phyloP scores from a whole-genome alignment of 92 coral and sea anemone genomes.

The Heliopora coerulea region DNA sequence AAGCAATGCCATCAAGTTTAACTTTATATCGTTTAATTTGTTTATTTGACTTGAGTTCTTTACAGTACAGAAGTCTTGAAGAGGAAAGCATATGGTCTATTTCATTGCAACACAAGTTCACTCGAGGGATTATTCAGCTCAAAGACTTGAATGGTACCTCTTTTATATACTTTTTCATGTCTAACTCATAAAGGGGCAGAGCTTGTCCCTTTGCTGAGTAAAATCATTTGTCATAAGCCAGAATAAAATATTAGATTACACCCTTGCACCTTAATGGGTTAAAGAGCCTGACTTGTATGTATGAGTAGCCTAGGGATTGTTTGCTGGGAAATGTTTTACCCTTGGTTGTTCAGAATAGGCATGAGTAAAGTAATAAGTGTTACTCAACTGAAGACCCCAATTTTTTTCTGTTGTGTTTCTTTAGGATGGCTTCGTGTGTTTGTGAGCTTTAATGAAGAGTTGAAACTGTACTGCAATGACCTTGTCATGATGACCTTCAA shows the following conservation, averaged over 20 bases:
- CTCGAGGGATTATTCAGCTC: constrained; percentile 69
- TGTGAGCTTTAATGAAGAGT: constrained; percentile 72
- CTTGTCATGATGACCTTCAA: constrained; percentile 31
- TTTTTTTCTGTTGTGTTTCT: background rate
- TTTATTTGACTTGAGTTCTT: constrained; percentile 70
- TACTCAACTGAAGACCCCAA: too few species aligned
- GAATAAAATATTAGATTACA: too few species aligned
- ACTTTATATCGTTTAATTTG: constrained; percentile 84
- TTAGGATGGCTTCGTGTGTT: constrained; percentile 92
- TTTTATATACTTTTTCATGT: too few species aligned
- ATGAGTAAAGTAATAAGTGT: too few species aligned
- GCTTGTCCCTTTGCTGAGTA: too few species aligned
- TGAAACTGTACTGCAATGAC: constrained; percentile 43
- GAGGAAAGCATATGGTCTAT: constrained; percentile 77
- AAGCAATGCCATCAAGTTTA: constrained; percentile 91
- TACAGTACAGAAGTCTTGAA: constrained; percentile 64
- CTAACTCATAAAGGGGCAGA: too few species aligned
- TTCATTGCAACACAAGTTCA: constrained; percentile 68
- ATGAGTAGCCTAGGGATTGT: too few species aligned
- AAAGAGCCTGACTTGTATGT: too few species aligned
- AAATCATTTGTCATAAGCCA: too few species aligned
- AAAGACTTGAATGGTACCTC: constrained; percentile 82
- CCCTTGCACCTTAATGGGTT: too few species aligned
- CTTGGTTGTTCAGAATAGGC: too few species aligned
- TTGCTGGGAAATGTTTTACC: too few species aligned